phyloP scores from a whole-genome alignment of 2,888 invertebrate species.

The Catocala nupta region DNA sequence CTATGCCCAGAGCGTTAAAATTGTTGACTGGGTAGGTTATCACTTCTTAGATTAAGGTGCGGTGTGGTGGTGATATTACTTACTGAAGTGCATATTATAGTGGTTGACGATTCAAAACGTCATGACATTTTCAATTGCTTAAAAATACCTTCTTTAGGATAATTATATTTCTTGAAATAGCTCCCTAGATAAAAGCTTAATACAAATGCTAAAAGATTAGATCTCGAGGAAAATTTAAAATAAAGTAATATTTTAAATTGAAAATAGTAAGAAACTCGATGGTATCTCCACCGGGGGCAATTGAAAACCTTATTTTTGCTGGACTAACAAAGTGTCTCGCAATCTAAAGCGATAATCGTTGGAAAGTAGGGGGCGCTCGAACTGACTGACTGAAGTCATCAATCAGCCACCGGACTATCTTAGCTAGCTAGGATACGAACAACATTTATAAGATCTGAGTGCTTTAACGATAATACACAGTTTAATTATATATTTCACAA shows the following conservation, averaged over 20 bases:
- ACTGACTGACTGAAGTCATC: slow-evolving; percentile 64
- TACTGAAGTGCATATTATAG: too few relatives aligned
- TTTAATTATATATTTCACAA: slow-evolving; percentile 39
- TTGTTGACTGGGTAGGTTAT: too few relatives aligned
- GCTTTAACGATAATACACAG: slow-evolving; percentile 32
- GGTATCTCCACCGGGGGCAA: slow-evolving; percentile 48
- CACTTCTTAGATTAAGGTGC: too few relatives aligned
- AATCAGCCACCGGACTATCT: slow-evolving; percentile 62
- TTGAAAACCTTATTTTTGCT: slow-evolving; percentile 62
- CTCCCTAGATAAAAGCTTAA: too few relatives aligned
- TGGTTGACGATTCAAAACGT: too few relatives aligned
- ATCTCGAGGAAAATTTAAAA: background rate
- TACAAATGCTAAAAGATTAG: too few relatives aligned
- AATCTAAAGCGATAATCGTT: slow-evolving; percentile 72
- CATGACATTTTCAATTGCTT: too few relatives aligned
- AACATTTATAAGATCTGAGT: slow-evolving; percentile 43
- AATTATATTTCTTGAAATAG: too few relatives aligned
- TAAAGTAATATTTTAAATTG: background rate
- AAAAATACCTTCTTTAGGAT: too few relatives aligned
- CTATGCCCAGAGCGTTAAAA: too few relatives aligned
- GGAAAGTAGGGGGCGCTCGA: slow-evolving; percentile 51
- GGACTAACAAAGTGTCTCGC: slow-evolving; percentile 68
- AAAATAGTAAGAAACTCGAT: slow-evolving; percentile 34
- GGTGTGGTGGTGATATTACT: too few relatives aligned
- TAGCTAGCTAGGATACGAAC: slow-evolving; percentile 55